Conservation (phyloP, 2,888 invertebrate species). For the Hyles lineata region DNA sequence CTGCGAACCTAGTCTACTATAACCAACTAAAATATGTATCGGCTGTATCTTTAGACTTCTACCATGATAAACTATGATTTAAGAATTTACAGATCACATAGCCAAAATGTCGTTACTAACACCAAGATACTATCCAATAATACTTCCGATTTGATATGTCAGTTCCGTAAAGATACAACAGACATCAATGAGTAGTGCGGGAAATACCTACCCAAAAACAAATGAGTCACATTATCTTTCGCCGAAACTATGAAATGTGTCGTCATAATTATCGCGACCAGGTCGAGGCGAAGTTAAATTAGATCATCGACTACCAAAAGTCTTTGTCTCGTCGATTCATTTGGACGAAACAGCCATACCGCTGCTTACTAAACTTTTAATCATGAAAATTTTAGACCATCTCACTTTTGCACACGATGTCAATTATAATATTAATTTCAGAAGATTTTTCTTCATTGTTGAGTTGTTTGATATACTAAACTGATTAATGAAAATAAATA, state of each 20-base stretch:
- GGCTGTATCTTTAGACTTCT: no score
- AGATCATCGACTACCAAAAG: slow-evolving; percentile 36
- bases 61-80: no score
- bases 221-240: slow-evolving; percentile 67
- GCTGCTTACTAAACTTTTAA: neutral
- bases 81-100: neutral
- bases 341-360: neutral
- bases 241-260: slow-evolving; percentile 71
- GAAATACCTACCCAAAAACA: slow-evolving; percentile 57
- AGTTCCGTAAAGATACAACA: slow-evolving; percentile 27
- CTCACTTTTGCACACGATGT: neutral
- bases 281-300: slow-evolving; percentile 47
- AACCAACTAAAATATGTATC: no score
- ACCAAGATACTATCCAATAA: neutral
- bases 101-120: neutral
- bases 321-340: slow-evolving; percentile 16
- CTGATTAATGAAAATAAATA: neutral
- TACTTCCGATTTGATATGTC: slow-evolving; percentile 32
- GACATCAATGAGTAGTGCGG: slow-evolving; percentile 47
- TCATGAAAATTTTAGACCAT: neutral
- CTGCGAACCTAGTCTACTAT: no score
- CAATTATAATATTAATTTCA: neutral
- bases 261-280: slow-evolving; percentile 52
- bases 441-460: neutral
- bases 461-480: neutral